Evolutionary conservation across 2,797 vertebrate genomes (phyloP), one percentile per base, ranked within the genome.

Genomic region (Knipowitschia caucasica): DNA sequence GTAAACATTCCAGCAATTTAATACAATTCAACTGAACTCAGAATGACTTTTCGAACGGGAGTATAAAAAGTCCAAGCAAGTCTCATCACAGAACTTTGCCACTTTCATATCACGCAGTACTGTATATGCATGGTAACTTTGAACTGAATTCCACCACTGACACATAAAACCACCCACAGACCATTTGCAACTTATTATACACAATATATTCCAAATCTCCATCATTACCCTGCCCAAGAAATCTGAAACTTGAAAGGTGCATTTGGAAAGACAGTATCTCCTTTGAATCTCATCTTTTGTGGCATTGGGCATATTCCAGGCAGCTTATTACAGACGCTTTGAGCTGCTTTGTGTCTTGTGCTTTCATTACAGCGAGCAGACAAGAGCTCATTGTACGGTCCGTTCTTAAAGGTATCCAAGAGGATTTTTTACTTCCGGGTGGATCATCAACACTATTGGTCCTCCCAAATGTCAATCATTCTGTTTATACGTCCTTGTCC

Each of bases 321-420:
- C 67, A 78, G 56, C 66, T 85, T 78, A 78, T 85, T 84, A 85
- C 62, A 78, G 82, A 81, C 80, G 83, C 83, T 82, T 87, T 81
- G 71, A 59, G 56, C 61, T 11, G 59, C 42, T 44, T 56, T 60
- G 60, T 27, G 63, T 65, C 78, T 38, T 9, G 2, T 78, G 69
- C 73, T 77, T 69, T 64, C 69, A 74, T 77, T 78, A 80, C 44
- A 53, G 30, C 42, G 43, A 57, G 56, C 56, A 64, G 61, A 70
- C 56, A 54, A 30, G 30, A 69, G 60, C 73, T 67, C 70, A 73
- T 73, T 79, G 72, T 80, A 75, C 67, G 35, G 61, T 52, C 56
- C 49, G 62, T 56, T 74, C 56, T 46, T 57, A 71, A 29, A 33
- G 31, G 12, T 33, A 14, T n/a, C n/a, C 31, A 33, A 33, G 30